Base-by-base conservation (phyloP, 2,888 invertebrate genomes). In the Macrosiphum euphorbiae region DNA sequence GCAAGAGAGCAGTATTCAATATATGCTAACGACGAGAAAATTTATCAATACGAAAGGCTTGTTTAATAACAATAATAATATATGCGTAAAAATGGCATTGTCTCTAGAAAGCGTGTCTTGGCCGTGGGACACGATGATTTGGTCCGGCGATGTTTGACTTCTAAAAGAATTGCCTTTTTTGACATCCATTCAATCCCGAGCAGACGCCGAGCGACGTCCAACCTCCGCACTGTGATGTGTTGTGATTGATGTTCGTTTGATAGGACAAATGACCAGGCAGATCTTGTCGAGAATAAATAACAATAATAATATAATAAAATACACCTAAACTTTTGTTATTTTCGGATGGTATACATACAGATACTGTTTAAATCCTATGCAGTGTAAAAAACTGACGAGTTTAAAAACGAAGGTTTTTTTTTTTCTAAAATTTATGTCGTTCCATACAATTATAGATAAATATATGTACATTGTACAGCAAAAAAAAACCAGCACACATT, bases 41-140 rank as follows among this genome's bases (percentile, higher is more conserved):
- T 67, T 44, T 67, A 86, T 67, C 90, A 67, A 94, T 93, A 90
- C 47, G 85, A 94, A 94, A 87, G 85, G 50, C 94, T 50, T 50
- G 26, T 67, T 35, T 78, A 78, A 67, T 67, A 41, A 35, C 8
- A 44, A 35, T 26, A 58, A 26, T 90, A 58, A 58, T 41, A 78
- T 78, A n/a, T 61, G 55, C 16, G 55, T 35, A 55, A 90, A 85
- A 52, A 90, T 50, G 94, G 58, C 94, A 67, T 94, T 90, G 94
- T 90, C 61, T 94, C 67, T 87, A 94, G 94, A 94, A 94, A 94
- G 94, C 94, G 94, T 94, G 90, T 94, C 94, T 50, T 94, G 26
- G 58, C 35, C 26, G 52, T 20, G 47, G 88, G 50, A 87, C 26
- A 67, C 50, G 35, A 78, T 13, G 84, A 85, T 90, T 85, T 58